These are phyloP conservation scores for Camelus dromedarius DNA, from an alignment of 2,113 vertebrate species.

Conservation along the genomic window DNA sequence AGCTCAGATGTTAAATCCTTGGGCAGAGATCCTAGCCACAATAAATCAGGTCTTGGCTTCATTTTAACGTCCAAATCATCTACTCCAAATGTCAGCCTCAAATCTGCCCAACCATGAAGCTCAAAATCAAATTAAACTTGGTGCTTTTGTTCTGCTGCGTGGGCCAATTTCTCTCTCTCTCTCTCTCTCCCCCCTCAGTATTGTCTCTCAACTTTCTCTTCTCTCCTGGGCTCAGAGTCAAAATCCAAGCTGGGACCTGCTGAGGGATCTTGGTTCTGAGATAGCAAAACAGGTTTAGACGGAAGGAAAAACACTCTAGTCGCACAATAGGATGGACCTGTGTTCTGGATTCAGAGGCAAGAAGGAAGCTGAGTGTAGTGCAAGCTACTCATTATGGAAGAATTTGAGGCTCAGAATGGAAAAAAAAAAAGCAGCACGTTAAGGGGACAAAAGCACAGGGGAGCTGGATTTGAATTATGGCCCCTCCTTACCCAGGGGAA, in stretches of 20 bases:
- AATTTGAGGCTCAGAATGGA: neutral
- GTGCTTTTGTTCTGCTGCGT: fast-evolving
- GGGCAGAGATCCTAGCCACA: slow-evolving; percentile 39
- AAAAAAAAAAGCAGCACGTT: no score
- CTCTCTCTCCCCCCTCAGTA: neutral
- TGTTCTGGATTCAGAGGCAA: neutral
- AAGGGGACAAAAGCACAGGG: neutral
- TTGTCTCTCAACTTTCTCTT: neutral
- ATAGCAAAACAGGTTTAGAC: neutral
- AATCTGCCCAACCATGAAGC: neutral
- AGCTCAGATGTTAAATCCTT: slow-evolving; percentile 28
- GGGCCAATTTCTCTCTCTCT: fast-evolving
- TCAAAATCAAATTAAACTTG: neutral
- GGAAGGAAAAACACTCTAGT: neutral
- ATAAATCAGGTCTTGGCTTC: slow-evolving; percentile 51
- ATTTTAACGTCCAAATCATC: slow-evolving; percentile 16
- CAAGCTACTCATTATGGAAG: neutral
- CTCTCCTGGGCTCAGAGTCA: no score
- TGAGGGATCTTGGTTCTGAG: neutral
- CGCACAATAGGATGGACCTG: neutral
- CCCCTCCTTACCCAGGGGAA: neutral
- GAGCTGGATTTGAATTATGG: neutral
- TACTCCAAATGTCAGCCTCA: neutral
- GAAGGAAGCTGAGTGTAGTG: neutral
- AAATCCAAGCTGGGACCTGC: neutral